Percentiles rank a stretch among this genome's conserved stretches.
Conservation (phyloP, 2,888 invertebrate genomes). For the Poecilobothrus nobilitatus region DNA sequence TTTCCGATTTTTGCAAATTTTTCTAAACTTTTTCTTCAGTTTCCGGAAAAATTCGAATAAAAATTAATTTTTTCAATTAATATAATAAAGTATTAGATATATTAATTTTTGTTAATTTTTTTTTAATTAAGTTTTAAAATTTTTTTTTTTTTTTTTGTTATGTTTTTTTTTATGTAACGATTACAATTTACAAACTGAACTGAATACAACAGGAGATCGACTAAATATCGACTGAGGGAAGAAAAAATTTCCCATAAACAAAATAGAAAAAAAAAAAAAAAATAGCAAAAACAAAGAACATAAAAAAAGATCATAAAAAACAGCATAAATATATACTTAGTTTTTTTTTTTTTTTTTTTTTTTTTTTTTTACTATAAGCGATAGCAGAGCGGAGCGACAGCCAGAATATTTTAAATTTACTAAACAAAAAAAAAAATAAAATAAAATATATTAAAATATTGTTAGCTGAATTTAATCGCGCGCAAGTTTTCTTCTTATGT, state of each 20-base stretch:
- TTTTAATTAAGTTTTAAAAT: no score
- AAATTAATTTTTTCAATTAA: no score
- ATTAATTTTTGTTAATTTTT: no score
- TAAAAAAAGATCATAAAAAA: background rate
- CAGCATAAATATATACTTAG: no score
- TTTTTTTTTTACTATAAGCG: no score
- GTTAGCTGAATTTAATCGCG: slow-evolving; percentile 3
- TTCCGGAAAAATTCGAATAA: no score
- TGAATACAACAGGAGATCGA: background rate
- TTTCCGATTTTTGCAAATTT: no score
- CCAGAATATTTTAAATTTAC: background rate
- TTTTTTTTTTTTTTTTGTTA: background rate
- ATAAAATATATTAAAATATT: background rate
- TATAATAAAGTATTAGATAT: no score
- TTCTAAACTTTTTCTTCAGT: no score
- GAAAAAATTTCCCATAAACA: background rate
- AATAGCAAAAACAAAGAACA: background rate
- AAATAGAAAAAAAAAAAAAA: background rate
- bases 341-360: no score
- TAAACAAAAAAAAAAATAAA: background rate
- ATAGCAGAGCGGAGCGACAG: background rate
- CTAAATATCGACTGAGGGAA: background rate
- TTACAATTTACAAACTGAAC: background rate
- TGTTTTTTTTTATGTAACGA: background rate
- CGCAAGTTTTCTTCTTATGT: background rate